phyloP scores from a whole-genome alignment of 1,140 invertebrate species.

The Delia radicum region DNA sequence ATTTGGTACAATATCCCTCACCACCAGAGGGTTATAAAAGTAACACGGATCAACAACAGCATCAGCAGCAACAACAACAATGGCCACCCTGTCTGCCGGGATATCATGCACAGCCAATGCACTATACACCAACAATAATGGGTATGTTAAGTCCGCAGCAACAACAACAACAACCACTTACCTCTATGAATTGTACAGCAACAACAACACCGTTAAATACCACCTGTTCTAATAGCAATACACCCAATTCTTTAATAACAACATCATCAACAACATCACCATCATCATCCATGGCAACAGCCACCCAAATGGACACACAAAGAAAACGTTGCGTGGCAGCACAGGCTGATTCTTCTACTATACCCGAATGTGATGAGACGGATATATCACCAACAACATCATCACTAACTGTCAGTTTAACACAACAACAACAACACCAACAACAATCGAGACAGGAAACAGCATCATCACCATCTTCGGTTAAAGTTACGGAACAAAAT shows the following conservation, averaged over 20 bases:
- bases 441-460: constrained; percentile 55
- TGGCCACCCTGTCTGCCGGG: constrained; percentile 59
- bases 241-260: constrained; percentile 1
- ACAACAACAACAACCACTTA: constrained; percentile 29
- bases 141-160: constrained; percentile 34
- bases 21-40: constrained; percentile 68
- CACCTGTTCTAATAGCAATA: constrained; percentile 39
- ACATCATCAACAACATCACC: not conserved
- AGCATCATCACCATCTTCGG: constrained; percentile 48
- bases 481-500: constrained; percentile 41
- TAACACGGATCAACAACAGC: constrained; percentile 22
- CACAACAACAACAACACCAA: constrained; percentile 33
- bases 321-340: constrained; percentile 27
- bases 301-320: not conserved
- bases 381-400: constrained; percentile 43
- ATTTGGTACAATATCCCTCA: constrained; percentile 64
- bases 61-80: constrained; percentile 55
- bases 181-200: constrained; percentile 21
- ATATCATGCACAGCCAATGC: constrained; percentile 49
- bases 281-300: not conserved
- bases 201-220: not conserved
- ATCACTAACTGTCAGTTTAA: constrained; percentile 29
- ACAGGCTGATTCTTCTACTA: constrained; percentile 32
- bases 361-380: constrained; percentile 48
- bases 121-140: constrained; percentile 33